Conservation (phyloP, 2,113 vertebrate genomes). For the Eudyptes chrysolophus region DNA sequence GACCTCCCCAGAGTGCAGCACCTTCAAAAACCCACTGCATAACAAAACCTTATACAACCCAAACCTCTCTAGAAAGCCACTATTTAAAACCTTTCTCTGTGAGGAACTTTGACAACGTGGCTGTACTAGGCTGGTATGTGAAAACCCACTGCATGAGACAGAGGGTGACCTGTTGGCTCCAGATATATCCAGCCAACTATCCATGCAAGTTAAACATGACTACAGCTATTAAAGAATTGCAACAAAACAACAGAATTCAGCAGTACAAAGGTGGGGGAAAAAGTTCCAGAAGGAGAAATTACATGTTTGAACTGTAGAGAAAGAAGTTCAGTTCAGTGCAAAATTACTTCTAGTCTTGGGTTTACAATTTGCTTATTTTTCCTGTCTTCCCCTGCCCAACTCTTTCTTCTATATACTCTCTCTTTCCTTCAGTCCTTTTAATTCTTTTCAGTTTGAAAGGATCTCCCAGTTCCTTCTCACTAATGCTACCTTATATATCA, state of each 20-base stretch:
- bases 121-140: neutral
- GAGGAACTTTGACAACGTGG: neutral
- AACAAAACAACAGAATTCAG: neutral
- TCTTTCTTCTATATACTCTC: neutral
- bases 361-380: neutral
- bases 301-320: neutral
- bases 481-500: neutral
- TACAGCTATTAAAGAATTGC: neutral
- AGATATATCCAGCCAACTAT: neutral
- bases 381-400: neutral
- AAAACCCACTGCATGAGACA: neutral
- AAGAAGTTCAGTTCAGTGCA: neutral
- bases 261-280: accelerated
- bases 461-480: neutral
- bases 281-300: neutral
- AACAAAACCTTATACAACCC: neutral
- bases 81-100: neutral
- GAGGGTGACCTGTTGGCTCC: neutral
- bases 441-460: neutral
- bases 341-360: neutral
- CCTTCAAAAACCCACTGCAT: neutral
- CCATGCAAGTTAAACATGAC: neutral
- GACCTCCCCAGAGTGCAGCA: neutral
- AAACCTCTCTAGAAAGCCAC: neutral
- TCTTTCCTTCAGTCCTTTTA: neutral